Conservation (phyloP, 2,113 vertebrate species). For the Sander lucioperca region DNA sequence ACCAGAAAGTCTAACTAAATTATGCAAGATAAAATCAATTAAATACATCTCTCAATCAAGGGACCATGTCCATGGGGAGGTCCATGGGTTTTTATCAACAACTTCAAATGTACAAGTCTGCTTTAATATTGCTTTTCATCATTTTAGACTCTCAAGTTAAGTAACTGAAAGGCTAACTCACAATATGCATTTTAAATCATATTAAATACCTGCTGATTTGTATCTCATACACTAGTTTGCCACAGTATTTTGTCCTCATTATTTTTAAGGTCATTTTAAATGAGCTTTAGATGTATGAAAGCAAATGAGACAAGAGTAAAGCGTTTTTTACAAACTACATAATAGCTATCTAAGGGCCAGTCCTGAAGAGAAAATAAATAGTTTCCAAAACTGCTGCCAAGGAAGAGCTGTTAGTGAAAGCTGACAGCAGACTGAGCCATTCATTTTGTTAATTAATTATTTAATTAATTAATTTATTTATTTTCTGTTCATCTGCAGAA, state of each 20-base stretch:
- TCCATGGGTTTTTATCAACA: conserved; percentile 59
- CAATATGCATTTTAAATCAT: conserved; percentile 38
- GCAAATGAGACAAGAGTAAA: conserved; percentile 63
- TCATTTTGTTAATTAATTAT: conserved; percentile 14
- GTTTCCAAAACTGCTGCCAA: conserved; percentile 63
- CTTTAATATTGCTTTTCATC: conserved; percentile 57
- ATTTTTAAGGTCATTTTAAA: conserved; percentile 70
- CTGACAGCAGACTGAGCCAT: conserved; percentile 58
- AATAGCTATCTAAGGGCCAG: conserved; percentile 59
- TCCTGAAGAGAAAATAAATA: conserved; percentile 66
- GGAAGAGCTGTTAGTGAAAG: conserved; percentile 61
- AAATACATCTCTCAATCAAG: conserved; percentile 66
- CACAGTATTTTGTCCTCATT: conserved; percentile 49
- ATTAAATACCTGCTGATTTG: conserved; percentile 31
- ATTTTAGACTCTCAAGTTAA: conserved; percentile 28
- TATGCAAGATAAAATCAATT: conserved; percentile 66
- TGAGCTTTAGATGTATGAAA: conserved; percentile 55
- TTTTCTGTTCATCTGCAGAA: conserved; percentile 58
- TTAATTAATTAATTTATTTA: not conserved
- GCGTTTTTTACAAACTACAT: conserved; percentile 63
- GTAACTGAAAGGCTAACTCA: not conserved
- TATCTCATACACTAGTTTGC: conserved; percentile 33
- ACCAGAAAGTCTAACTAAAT: conserved; percentile 46
- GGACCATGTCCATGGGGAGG: conserved; percentile 49
- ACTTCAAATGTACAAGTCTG: conserved; percentile 48